These are phyloP conservation scores for Pollenia amentaria DNA, from an alignment of 2,888 invertebrate species.

Conservation along the genomic window DNA sequence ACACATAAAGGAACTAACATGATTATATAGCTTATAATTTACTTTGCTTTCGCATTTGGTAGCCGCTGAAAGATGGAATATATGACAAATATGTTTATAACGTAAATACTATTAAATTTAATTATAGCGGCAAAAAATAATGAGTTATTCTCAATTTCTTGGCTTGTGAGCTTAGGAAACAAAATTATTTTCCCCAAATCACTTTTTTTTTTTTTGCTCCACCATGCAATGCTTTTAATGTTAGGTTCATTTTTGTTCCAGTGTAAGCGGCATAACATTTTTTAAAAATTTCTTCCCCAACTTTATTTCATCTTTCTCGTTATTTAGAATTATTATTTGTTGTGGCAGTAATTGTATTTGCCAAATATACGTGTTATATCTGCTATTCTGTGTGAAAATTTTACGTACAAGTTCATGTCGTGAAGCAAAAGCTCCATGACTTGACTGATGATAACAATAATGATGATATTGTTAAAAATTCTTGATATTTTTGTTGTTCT, in stretches of 20 bases:
- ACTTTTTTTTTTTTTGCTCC: background rate
- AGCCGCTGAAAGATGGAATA: no score
- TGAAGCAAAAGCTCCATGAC: background rate
- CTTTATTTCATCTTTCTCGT: background rate
- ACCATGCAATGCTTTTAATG: background rate
- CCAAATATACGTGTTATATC: slow-evolving; percentile 36
- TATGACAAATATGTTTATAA: no score
- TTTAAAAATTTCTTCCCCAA: background rate
- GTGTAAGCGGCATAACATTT: slow-evolving; percentile 14
- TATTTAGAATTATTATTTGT: background rate
- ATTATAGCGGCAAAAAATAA: no score
- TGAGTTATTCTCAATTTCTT: no score
- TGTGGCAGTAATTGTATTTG: background rate
- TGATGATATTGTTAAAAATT: slow-evolving; percentile 70
- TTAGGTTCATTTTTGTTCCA: background rate
- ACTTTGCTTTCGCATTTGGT: no score
- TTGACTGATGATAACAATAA: slow-evolving; percentile 48
- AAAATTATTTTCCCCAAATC: no score
- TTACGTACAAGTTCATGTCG: slow-evolving; percentile 14
- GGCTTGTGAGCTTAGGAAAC: no score
- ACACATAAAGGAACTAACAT: no score
- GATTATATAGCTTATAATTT: no score
- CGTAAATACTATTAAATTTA: no score
- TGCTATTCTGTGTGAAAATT: slow-evolving; percentile 18
- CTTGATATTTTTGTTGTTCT: slow-evolving; percentile 53